phyloP scores from a whole-genome alignment of 2,888 invertebrate genomes.

The Agapetus fuscipes region DNA sequence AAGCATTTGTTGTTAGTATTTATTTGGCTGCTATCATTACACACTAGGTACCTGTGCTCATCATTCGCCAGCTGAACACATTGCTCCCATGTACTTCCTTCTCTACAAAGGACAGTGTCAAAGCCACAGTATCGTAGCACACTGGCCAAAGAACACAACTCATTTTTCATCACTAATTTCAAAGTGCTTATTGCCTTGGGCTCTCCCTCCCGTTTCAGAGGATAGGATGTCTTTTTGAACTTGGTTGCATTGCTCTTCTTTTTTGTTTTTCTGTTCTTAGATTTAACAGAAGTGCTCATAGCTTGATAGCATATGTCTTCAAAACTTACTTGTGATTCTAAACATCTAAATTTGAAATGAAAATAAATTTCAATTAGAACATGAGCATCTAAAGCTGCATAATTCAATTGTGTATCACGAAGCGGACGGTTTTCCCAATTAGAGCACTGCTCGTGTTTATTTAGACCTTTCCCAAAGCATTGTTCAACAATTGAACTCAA shows the following conservation, averaged over 20 bases:
- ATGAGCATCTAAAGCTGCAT: slow-evolving; percentile 84
- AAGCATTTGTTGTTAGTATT: slow-evolving; percentile 27
- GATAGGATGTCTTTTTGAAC: slow-evolving; percentile 7
- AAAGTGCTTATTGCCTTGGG: too few relatives aligned
- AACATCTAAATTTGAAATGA: slow-evolving; percentile 42
- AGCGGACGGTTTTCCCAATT: slow-evolving; percentile 84
- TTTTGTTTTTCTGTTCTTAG: slow-evolving; percentile 11
- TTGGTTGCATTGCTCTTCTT: slow-evolving; percentile 4
- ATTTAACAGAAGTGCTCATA: slow-evolving; percentile 36
- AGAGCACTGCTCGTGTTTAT: slow-evolving; percentile 85
- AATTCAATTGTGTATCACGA: slow-evolving; percentile 63
- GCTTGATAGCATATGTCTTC: slow-evolving; percentile 53
- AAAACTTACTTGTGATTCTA: slow-evolving; percentile 47
- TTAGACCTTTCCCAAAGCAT: slow-evolving; percentile 65
- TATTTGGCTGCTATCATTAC: slow-evolving; percentile 31
- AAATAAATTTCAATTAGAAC: slow-evolving; percentile 75
- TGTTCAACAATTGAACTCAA: slow-evolving; percentile 64
- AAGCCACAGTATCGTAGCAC: slow-evolving; percentile 40
- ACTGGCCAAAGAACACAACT: slow-evolving; percentile 2
- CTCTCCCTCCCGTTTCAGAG: too few relatives aligned
- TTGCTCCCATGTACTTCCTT: slow-evolving; percentile 40
- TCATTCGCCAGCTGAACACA: slow-evolving; percentile 40
- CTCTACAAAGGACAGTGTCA: slow-evolving; percentile 55
- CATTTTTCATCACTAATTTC: slow-evolving; percentile 8
- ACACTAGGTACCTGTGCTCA: slow-evolving; percentile 47